Percentiles rank a stretch among this genome's conserved stretches.
Conservation (phyloP, 2,113 vertebrate species). For the Ammospiza caudacuta region DNA sequence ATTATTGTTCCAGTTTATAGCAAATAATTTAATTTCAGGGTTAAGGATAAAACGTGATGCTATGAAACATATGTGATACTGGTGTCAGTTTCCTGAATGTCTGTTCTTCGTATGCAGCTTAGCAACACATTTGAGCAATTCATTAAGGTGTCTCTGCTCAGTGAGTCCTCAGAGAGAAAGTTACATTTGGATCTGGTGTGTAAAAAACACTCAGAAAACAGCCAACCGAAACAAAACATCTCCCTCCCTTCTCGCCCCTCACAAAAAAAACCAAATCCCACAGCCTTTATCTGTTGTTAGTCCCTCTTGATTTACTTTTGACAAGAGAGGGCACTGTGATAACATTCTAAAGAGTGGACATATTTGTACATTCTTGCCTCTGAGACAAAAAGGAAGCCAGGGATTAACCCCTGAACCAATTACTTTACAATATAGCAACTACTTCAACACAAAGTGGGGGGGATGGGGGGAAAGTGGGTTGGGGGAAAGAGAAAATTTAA, state of each 20-base stretch:
- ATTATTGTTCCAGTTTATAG: constrained; percentile 64
- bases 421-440: constrained; percentile 16
- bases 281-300: neutral
- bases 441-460: neutral
- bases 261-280: neutral
- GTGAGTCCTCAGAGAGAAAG: constrained; percentile 23
- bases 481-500: neutral
- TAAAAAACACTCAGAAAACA: constrained; percentile 42
- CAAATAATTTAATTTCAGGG: constrained; percentile 67
- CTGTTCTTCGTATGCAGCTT: constrained; percentile 54
- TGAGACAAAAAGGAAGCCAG: neutral
- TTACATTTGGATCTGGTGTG: neutral
- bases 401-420: constrained; percentile 54
- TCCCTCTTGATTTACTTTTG: constrained; percentile 52
- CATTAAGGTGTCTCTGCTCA: constrained; percentile 58
- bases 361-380: constrained; percentile 28
- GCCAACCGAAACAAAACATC: constrained; percentile 33
- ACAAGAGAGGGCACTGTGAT: constrained; percentile 84
- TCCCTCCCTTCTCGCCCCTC: neutral
- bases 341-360: constrained; percentile 76
- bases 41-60: constrained; percentile 62
- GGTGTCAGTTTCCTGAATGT: constrained; percentile 49
- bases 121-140: constrained; percentile 65
- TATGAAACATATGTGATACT: constrained; percentile 58
- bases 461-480: fast-evolving